Base-by-base conservation (phyloP, 2,888 invertebrate species). In the Oscheius sp. region DNA sequence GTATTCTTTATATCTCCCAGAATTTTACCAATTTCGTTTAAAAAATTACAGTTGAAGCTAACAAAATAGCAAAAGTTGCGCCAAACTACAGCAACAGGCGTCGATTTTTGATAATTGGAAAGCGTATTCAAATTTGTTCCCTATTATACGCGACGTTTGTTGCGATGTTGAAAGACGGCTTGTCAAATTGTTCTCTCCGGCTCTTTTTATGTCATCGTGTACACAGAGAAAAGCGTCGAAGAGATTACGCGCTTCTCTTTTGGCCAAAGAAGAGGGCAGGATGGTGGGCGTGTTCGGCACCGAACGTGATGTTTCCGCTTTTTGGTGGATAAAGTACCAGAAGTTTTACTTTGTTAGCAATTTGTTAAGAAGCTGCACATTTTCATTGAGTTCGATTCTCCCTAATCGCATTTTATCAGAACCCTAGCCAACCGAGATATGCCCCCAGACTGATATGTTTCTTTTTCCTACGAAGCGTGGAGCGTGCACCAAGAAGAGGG, bases 111-210 rank as follows among this genome's bases (percentile, higher is more conserved):
- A 0, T 21, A 21, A 21, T 21, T 21, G 21, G 21, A 21, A 42
- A 42, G 7, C 7, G 3, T 42, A 42, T 5, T 42, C 42, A 42
- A 42, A 42, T 7, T 42, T 42, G 42, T 42, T 42, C 42, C 42
- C 65, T n/a, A 68, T 68, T 68, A 37, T 53, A 68, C 55, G 68
- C 68, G 55, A 68, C 68, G 35, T 53, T 68, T 51, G 68, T 55
- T 21, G 21, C 55, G 21, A 68, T 9, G 13, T 9, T 10, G 55
- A 55, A 68, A 65, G 42, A 42, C 3, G 42, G 42, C 42, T 42
- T 42, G 42, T 50, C 65, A 51, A 65, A 65, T 65, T 42, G 42
- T 42, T 42, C 42, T 42, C 42, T 42, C 42, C 42, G 60, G 48
- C 50, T 47, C 51, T 68, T 55, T 68, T 68, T 68, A 55, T 68